phyloP scores from a whole-genome alignment of 1,140 invertebrate species.

The Homalodisca vitripennis region DNA sequence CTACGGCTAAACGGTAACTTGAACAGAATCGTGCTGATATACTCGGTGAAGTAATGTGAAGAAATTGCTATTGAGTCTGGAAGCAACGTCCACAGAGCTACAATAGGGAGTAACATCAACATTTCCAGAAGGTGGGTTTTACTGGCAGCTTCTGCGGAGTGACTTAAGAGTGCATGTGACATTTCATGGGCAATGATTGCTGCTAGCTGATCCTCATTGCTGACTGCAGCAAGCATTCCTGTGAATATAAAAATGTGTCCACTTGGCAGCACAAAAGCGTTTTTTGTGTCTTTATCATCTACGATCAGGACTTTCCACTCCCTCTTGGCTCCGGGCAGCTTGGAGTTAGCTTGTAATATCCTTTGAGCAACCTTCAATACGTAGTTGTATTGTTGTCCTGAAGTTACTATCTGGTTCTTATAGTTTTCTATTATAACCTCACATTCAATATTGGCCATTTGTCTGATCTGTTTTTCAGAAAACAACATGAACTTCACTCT shows the following conservation, averaged over 20 bases:
- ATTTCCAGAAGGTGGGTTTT: slow-evolving; percentile 1
- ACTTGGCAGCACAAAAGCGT: neutral
- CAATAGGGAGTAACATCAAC: neutral
- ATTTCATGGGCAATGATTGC: neutral
- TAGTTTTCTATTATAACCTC: neutral
- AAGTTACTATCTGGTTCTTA: neutral
- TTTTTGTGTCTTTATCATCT: slow-evolving; percentile 2
- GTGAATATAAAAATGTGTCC: slow-evolving; percentile 12
- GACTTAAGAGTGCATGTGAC: slow-evolving; percentile 1
- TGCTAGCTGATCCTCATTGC: slow-evolving; percentile 7
- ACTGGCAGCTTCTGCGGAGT: neutral
- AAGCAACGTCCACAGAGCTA: slow-evolving; percentile 7
- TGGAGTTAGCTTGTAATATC: neutral
- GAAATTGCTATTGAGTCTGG: neutral
- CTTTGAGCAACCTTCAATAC: neutral
- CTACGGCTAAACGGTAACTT: neutral
- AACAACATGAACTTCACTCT: neutral
- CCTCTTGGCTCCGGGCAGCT: neutral
- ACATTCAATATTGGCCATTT: slow-evolving; percentile 3
- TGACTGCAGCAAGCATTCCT: neutral
- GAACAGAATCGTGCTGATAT: neutral
- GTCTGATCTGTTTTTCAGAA: neutral
- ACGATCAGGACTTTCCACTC: neutral
- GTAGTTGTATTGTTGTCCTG: neutral
- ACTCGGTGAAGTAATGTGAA: slow-evolving; percentile 1